Percentiles rank a stretch among this genome's conserved stretches.
Conservation (phyloP, 2,888 invertebrate genomes). For the Nemurella pictetii region DNA sequence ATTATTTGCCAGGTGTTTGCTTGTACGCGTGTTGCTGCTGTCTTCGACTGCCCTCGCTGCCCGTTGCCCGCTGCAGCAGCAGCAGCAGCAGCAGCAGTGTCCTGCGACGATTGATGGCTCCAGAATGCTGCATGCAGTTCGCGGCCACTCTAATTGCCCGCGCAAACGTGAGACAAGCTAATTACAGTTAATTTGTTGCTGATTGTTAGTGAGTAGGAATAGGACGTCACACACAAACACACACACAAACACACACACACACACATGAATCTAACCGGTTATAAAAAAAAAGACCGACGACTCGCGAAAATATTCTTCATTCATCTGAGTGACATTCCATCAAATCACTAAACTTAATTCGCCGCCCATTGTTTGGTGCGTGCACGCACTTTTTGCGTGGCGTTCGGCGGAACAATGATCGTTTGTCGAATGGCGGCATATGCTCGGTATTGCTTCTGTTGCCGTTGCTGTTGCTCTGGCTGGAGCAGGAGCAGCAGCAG, state of each 20-base stretch:
- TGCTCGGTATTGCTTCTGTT: background rate
- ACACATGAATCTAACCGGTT: background rate
- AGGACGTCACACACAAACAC: background rate
- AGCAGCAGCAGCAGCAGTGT: too few species aligned
- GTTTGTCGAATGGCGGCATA: background rate
- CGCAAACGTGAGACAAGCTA: slow-evolving; percentile 21
- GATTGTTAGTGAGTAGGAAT: background rate
- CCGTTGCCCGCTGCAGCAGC: too few species aligned
- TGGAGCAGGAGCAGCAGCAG: background rate
- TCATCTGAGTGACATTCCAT: background rate
- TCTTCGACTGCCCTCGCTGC: too few species aligned
- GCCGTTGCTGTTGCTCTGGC: background rate
- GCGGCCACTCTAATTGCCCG: background rate
- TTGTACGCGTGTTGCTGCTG: too few species aligned
- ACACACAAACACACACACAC: background rate
- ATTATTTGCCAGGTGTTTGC: background rate
- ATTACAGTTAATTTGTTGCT: slow-evolving; percentile 28
- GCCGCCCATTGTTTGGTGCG: background rate
- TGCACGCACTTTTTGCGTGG: background rate
- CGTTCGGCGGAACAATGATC: background rate
- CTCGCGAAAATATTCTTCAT: background rate
- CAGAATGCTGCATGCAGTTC: too few species aligned
- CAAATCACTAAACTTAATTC: background rate
- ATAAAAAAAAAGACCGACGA: too few species aligned
- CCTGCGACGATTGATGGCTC: too few species aligned